These are phyloP conservation scores for cattle (Bos taurus) DNA, from an alignment of 2,113 vertebrate species.

Conservation along the genomic window DNA sequence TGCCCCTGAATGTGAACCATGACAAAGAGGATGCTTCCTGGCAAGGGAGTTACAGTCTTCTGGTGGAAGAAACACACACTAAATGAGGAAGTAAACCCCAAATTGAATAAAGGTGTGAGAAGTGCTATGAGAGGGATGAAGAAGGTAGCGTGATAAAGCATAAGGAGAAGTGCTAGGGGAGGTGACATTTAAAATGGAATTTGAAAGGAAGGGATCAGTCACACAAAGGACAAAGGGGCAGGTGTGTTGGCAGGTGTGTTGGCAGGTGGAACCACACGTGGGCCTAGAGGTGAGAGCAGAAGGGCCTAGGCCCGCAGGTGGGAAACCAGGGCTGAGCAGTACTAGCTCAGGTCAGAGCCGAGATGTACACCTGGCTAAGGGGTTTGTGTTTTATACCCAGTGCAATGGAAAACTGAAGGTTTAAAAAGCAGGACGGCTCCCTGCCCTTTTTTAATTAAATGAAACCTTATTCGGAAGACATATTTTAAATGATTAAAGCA, in stretches of 20 bases:
- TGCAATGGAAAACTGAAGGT: background rate
- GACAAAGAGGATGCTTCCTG: background rate
- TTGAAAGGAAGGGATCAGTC: background rate
- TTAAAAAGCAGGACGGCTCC: background rate
- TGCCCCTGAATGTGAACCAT: background rate
- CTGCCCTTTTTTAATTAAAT: background rate
- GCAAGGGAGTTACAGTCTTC: background rate
- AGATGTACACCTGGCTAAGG: background rate
- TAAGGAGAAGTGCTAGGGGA: background rate
- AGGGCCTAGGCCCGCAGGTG: background rate
- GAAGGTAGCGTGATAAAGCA: background rate
- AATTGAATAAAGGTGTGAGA: background rate
- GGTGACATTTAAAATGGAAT: background rate
- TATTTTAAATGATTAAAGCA: background rate
- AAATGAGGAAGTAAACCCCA: background rate
- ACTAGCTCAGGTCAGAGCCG: background rate
- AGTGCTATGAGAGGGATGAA: background rate
- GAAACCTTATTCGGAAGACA: background rate
- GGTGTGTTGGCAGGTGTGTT: background rate
- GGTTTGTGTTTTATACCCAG: background rate
- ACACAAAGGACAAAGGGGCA: background rate
- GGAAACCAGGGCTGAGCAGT: background rate
- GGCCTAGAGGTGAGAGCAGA: background rate
- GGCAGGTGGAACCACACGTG: rapidly evolving
- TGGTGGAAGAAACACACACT: background rate